Evolutionary conservation across 2,113 vertebrate genomes (phyloP).

Genomic region (Recurvirostra avosetta): DNA sequence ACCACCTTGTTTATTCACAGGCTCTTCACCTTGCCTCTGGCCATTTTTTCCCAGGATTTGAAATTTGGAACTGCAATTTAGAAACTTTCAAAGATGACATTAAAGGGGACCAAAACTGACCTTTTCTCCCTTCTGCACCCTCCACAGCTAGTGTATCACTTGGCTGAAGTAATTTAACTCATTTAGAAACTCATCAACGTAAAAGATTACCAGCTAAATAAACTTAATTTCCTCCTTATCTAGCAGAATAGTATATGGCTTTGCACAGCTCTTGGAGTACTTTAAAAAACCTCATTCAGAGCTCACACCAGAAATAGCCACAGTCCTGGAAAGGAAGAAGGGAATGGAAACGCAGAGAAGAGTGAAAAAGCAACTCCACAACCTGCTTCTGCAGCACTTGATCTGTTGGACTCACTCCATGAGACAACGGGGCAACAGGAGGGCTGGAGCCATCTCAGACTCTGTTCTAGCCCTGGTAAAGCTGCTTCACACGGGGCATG

Average conservation of each 20-base stretch:
- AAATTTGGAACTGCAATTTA: background rate
- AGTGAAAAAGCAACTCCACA: background rate
- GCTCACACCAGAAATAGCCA: background rate
- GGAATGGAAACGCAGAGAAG: background rate
- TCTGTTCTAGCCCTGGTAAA: background rate
- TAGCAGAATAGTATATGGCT: background rate
- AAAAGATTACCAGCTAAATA: background rate
- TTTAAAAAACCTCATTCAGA: background rate
- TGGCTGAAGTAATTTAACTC: background rate
- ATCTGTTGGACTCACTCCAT: background rate
- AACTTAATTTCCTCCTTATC: background rate
- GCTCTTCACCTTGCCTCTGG: background rate
- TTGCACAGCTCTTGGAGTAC: background rate
- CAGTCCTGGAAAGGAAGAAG: background rate
- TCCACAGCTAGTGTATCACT: background rate
- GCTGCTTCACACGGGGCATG: rapidly evolving
- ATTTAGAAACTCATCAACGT: background rate
- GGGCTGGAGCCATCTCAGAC: background rate
- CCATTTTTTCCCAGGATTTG: background rate
- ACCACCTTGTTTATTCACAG: background rate
- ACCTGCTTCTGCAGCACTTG: background rate
- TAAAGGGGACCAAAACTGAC: background rate
- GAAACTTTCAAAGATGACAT: background rate
- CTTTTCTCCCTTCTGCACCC: background rate
- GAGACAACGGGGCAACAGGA: rapidly evolving